phyloP scores from a whole-genome alignment of 2,113 vertebrate species.

The Limanda limanda region DNA sequence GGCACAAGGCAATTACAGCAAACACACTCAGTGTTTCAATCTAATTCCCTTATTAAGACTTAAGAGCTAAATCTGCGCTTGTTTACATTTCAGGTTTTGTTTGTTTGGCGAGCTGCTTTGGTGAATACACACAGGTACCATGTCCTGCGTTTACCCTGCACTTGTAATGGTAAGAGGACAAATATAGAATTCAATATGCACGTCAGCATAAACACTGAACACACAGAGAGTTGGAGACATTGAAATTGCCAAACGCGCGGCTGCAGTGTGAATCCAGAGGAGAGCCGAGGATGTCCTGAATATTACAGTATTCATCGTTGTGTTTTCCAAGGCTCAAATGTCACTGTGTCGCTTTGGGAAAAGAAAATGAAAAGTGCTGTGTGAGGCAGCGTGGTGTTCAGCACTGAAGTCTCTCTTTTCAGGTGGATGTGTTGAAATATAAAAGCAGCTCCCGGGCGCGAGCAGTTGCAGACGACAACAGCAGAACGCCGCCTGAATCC shows the following conservation, averaged over 20 bases:
- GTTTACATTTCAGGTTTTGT: constrained; percentile 40
- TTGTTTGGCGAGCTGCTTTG: background rate
- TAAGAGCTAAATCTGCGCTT: constrained; percentile 45
- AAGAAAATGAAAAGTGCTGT: background rate
- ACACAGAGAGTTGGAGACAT: background rate
- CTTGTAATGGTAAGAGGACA: constrained; percentile 15
- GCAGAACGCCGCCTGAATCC: no score
- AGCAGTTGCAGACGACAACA: no score
- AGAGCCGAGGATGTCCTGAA: background rate
- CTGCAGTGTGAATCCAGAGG: background rate
- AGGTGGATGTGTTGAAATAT: background rate
- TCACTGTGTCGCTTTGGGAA: constrained; percentile 2
- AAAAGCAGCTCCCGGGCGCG: no score
- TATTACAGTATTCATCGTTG: background rate
- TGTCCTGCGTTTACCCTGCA: constrained; percentile 14
- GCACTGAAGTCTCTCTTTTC: background rate
- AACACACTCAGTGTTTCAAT: constrained; percentile 53
- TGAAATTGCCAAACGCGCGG: background rate
- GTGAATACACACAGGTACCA: constrained; percentile 20
- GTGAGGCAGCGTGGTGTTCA: no score
- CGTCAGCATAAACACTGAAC: background rate
- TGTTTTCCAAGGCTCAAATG: constrained; percentile 10
- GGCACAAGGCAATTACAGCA: constrained; percentile 73
- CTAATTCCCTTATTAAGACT: constrained; percentile 70
- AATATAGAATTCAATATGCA: constrained; percentile 17